Evolutionary conservation across 2,888 invertebrate genomes (phyloP).

Genomic region (Xylota segnis): DNA sequence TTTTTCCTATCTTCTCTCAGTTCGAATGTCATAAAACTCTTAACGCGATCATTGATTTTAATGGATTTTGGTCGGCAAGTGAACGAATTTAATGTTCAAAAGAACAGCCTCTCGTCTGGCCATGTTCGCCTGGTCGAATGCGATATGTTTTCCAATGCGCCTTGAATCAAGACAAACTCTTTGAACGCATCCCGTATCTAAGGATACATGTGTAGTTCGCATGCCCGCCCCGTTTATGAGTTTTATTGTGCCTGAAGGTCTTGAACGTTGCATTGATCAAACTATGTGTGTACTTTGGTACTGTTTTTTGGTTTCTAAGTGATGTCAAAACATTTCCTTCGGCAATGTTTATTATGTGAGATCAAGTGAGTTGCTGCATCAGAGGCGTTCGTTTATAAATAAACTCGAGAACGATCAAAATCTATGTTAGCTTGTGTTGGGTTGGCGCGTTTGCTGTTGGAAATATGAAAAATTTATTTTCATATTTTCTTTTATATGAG

Average conservation of each 20-base stretch:
- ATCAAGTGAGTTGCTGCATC: slow-evolving; percentile 33
- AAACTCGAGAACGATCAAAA: slow-evolving; percentile 26
- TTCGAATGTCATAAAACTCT: slow-evolving; percentile 22
- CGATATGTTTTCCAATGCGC: slow-evolving; percentile 13
- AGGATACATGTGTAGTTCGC: not conserved
- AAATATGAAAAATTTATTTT: slow-evolving; percentile 23
- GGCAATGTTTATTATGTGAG: slow-evolving; percentile 61
- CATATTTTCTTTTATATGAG: slow-evolving; percentile 9
- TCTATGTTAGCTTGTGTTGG: slow-evolving; percentile 12
- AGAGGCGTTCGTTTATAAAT: slow-evolving; percentile 41
- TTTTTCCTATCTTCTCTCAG: not conserved
- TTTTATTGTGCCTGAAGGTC: slow-evolving; percentile 47
- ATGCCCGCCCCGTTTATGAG: not conserved
- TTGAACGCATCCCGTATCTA: slow-evolving; percentile 6
- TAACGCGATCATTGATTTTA: slow-evolving; percentile 35
- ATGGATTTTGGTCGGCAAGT: slow-evolving; percentile 23
- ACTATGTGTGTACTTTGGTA: slow-evolving; percentile 23
- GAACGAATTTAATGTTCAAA: slow-evolving; percentile 25
- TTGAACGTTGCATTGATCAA: slow-evolving; percentile 47
- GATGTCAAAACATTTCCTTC: slow-evolving; percentile 71
- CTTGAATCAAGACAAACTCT: slow-evolving; percentile 25
- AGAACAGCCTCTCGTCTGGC: slow-evolving; percentile 11
- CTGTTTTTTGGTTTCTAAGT: slow-evolving; percentile 37
- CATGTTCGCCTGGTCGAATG: slow-evolving; percentile 19
- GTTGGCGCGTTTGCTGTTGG: not conserved